Evolutionary conservation across 1,140 invertebrate genomes (phyloP), one percentile per base, ranked within the genome.

Genomic region (Cotesia vestalis): DNA sequence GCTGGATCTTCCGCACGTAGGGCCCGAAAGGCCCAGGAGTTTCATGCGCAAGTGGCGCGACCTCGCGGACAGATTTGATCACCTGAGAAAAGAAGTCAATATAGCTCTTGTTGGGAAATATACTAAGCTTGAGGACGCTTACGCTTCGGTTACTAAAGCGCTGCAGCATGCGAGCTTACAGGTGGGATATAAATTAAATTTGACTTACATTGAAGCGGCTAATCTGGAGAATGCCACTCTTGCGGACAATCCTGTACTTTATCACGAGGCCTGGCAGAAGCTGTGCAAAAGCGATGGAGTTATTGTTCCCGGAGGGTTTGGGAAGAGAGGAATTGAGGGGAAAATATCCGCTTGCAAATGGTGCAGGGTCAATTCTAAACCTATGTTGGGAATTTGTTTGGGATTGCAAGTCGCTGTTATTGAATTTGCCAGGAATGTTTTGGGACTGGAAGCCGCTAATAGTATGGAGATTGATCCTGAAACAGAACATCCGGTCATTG

Each of bases 41-140:
- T 95, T 94, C 73, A 94, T 99, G 91, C 89, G 90, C 72, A 93
- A 96, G 79, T 99, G 98, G 98, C 92, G 91, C 27, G 92, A 96
- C 78, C 87, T 99, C 14, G 95, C 95, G 0, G 92, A 95, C 71
- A 91, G 93, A 8, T 90, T 93, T n/a, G 94, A 96, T 74, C 91
- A 91, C 76, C 83, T 95, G 2, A 88, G 92, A 11, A 92, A 94
- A 77, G 91, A 93, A 80, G 94, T 99, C 0, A 94, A 90, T 53
- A 99, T 99, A 73, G 95, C 94, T 17, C 87, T 99, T 12, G 98
- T 99, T n/a, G 98, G 98, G 6, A 99, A 99, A 88, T 99, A 99
- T 80, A 98, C 97, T 0, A 94, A 95, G 82, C 87, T 99, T 12
- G 92, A 96, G 81, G 98, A 99, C 87, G 93, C 97, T 0, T 99